Conservation (phyloP, 2,888 invertebrate genomes). For the Drosophila cracens region DNA sequence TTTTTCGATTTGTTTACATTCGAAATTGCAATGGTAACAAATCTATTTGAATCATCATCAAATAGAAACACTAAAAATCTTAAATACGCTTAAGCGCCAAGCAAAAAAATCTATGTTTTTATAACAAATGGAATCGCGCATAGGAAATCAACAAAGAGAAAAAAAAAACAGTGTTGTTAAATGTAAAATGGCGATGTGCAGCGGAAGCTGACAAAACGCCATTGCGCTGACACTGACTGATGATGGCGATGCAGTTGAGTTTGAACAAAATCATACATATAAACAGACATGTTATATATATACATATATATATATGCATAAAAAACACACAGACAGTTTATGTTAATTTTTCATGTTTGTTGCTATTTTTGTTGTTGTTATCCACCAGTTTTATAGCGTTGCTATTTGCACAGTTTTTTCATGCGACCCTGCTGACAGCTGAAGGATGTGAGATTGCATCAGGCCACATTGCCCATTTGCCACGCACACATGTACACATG, state of each 20-base stretch:
- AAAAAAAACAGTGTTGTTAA: conserved; percentile 50
- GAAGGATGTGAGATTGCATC: conserved; percentile 61
- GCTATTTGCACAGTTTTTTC: conserved; percentile 59
- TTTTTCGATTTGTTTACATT: not conserved
- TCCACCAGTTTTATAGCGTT: conserved; percentile 39
- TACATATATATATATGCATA: not conserved
- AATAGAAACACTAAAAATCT: conserved; percentile 26
- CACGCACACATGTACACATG: not conserved
- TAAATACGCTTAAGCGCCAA: conserved; percentile 23
- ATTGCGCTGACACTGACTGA: conserved; percentile 80
- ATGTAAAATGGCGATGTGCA: conserved; percentile 52
- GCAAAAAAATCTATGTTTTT: conserved; percentile 13
- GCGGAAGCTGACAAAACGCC: conserved; percentile 80
- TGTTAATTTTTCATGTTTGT: conserved; percentile 76
- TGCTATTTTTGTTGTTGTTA: conserved; percentile 34
- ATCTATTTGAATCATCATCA: conserved; percentile 27
- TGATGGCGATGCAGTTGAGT: conserved; percentile 56
- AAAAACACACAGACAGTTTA: conserved; percentile 49
- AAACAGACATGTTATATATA: not conserved
- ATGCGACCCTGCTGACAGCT: conserved; percentile 55
- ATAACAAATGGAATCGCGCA: conserved; percentile 42
- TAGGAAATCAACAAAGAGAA: conserved; percentile 32
- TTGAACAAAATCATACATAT: conserved; percentile 19
- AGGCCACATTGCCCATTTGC: not conserved
- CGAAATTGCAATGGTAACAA: conserved; percentile 18